Evolutionary conservation across 2,888 invertebrate species (phyloP), one percentile per base, ranked within the genome.

Genomic region (Pachymerium ferrugineum): DNA sequence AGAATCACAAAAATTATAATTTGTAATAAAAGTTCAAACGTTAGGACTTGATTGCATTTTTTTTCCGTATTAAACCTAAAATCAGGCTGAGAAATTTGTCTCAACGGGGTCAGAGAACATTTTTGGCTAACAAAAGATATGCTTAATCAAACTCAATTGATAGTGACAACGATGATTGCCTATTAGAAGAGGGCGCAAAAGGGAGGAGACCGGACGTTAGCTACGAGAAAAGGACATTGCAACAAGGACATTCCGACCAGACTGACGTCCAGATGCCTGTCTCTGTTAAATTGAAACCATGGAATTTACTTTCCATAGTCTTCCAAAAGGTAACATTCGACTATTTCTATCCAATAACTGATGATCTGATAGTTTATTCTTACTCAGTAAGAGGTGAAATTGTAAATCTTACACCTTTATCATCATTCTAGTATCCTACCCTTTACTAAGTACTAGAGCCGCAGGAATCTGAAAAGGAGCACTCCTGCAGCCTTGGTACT

Each of bases 391-490:
- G n/a, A n/a, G n/a, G n/a, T n/a, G n/a, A n/a, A n/a, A n/a, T n/a
- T n/a, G n/a, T n/a, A n/a, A n/a, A n/a, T 38, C 12, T 12, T 16
- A 16, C 19, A 16, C 22, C 10, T 54, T 54, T 54, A 10, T 54
- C 47, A 19, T 54, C 47, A 54, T 54, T 38, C 14, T 14, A 62
- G 22, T 28, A 62, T 62, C 86, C 86, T 87, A 86, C 89, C 88
- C 90, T 90, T 91, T 91, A 87, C 90, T 91, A 91, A 91, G 91
- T 91, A 91, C 91, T 91, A 90, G 91, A 91, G 91, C 91, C 91
- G 90, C 91, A 91, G 91, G 91, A 91, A 90, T 89, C 87, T 86
- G 86, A 82, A 80, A 72, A 73, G 74, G 74, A 81, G 83, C 84
- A 89, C 90, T 90, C 91, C 91, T 91, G 91, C 90, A 90, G 91